Evolutionary conservation across 2,113 vertebrate genomes (phyloP), one percentile per base, ranked within the genome.

Genomic region (Nanorana parkeri): DNA sequence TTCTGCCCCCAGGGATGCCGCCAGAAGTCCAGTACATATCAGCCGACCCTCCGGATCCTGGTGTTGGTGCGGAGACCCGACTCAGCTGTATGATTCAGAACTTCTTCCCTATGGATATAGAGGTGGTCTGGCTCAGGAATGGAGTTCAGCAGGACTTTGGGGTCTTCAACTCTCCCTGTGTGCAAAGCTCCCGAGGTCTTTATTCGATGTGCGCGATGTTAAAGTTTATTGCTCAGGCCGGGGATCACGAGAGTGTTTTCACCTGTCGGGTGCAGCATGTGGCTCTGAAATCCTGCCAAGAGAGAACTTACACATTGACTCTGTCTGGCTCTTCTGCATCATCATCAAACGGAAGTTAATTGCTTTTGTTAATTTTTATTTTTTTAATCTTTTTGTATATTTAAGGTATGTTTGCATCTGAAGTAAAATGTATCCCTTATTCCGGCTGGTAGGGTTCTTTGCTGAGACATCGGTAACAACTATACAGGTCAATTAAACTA

Each of bases 201-300:
- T 85, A 90, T 69, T 90, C 87, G 51, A 88, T 89, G 87, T 90
- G 86, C 81, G 90, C 74, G 51, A 87, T 91, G 51, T 85, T 91
- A 23, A 90, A 85, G 69, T 63, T 89, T 24, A 87, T 11, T 3
- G 86, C 83, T 6, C 51, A 17, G 5, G 2, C 23, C 6, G 32
- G 47, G 1, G n/a, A 84, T 32, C 28, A 32, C 11, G 83, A 84
- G 13, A 77, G 77, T 0, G 0, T 13, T 55, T 77, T 86, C 71
- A 85, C 13, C 0, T 55, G 88, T 24, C 0, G 4, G 58, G 87
- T 90, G 72, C 84, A 78, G 15, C 75, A 87, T 2, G 86, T 66
- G 8, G 85, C 86, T 3, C 58, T 69, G 6, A 83, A 1, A 26
- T 84, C 87, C 7, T 23, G 68, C 0, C 84, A 88, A 69, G 86